Percentiles rank a stretch among this genome's conserved stretches.
Conservation (phyloP, 1,140 invertebrate genomes). For the Aphaenogaster rudis region DNA sequence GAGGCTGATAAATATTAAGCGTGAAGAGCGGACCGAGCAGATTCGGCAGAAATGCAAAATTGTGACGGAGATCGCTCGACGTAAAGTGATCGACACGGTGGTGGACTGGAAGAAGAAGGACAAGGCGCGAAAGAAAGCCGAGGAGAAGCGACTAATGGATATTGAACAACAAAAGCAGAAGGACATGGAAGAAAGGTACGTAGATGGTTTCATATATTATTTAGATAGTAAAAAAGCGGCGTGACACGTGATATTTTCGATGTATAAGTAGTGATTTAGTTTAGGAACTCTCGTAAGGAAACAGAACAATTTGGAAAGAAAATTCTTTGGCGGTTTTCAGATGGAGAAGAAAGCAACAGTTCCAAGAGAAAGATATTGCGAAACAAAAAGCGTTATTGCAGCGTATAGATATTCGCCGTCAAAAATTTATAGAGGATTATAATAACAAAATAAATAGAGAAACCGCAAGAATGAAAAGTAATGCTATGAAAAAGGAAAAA, state of each 20-base stretch:
- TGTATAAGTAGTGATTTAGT: neutral
- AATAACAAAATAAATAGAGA: conserved; percentile 75
- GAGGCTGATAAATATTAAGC: conserved; percentile 44
- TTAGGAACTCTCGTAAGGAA: neutral
- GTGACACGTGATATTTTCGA: neutral
- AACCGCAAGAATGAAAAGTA: conserved; percentile 74
- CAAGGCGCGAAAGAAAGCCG: conserved; percentile 45
- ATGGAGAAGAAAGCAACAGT: conserved; percentile 75
- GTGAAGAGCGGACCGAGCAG: conserved; percentile 9
- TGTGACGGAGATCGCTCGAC: conserved; percentile 42
- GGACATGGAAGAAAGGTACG: conserved; percentile 69
- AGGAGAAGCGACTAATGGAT: conserved; percentile 43
- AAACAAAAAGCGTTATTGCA: conserved; percentile 73
- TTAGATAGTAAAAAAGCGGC: neutral
- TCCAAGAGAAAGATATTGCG: conserved; percentile 74
- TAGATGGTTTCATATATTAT: conserved; percentile 40
- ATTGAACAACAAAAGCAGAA: conserved; percentile 67
- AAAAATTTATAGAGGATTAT: conserved; percentile 78
- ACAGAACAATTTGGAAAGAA: neutral
- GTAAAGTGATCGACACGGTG: conserved; percentile 64
- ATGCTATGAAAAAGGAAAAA: conserved; percentile 20
- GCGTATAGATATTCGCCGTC: conserved; percentile 63
- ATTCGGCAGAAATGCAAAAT: conserved; percentile 61
- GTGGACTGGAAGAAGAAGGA: conserved; percentile 69
- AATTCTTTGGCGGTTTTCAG: conserved; percentile 57